A percentile compares a stretch with the other conserved stretches of the same genome.
These are phyloP conservation scores for Agrochola lychnidis DNA, from an alignment of 2,888 invertebrate species.

Conservation along the genomic window DNA sequence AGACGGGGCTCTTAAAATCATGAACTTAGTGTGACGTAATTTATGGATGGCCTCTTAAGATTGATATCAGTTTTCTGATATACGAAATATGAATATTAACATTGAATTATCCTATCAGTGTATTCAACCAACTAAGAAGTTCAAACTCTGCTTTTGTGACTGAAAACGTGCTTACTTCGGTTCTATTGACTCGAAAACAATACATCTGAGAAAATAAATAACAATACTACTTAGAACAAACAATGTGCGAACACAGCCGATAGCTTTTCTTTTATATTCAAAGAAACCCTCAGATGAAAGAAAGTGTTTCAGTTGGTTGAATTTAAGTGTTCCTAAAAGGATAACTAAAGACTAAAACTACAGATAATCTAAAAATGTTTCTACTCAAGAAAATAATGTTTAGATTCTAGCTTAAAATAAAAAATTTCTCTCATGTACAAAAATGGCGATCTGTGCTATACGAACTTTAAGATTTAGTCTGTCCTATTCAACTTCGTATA, in stretches of 20 bases:
- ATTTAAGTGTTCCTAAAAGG: constrained; percentile 17
- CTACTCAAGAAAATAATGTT: too few relatives aligned
- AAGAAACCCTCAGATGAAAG: constrained; percentile 49
- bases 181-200: constrained; percentile 43
- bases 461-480: too few relatives aligned
- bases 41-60: background rate
- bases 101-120: constrained; percentile 17
- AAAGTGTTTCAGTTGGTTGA: constrained; percentile 34
- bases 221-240: constrained; percentile 49
- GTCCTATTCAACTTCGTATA: too few relatives aligned
- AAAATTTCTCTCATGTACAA: too few relatives aligned
- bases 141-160: constrained; percentile 16
- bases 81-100: background rate
- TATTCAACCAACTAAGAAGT: background rate
- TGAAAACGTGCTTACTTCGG: constrained; percentile 19
- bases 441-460: too few relatives aligned
- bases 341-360: too few relatives aligned
- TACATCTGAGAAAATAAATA: constrained; percentile 33
- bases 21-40: background rate
- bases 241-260: constrained; percentile 32
- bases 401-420: too few relatives aligned
- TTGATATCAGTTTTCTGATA: background rate
- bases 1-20: background rate
- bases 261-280: constrained; percentile 47
- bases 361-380: too few relatives aligned